Evolutionary conservation across 2,888 invertebrate species (phyloP).

Genomic region (Parasteatoda lunata): DNA sequence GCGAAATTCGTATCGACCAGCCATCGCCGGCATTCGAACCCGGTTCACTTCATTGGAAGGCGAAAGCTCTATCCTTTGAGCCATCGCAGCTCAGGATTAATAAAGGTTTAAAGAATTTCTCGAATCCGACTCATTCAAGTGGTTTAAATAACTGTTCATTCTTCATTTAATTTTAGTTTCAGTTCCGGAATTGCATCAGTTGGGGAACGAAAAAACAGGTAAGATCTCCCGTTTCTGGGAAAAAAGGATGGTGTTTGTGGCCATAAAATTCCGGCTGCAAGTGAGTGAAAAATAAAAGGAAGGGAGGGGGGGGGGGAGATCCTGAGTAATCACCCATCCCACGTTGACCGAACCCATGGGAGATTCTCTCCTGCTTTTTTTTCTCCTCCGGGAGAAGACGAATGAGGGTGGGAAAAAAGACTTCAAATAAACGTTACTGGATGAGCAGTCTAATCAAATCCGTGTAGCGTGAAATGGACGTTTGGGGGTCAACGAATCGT

Average conservation of each 20-base stretch:
- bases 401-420: constrained; percentile 34
- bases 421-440: constrained; percentile 48
- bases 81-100: too few relatives aligned
- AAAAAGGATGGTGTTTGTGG: neutral
- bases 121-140: too few relatives aligned
- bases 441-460: constrained; percentile 67
- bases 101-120: too few relatives aligned
- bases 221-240: too few relatives aligned
- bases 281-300: neutral
- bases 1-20: too few relatives aligned
- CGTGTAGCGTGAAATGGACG: constrained; percentile 66
- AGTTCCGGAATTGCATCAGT: neutral
- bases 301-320: constrained; percentile 7
- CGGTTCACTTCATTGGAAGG: too few relatives aligned
- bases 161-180: neutral
- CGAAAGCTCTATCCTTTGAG: too few relatives aligned
- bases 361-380: neutral
- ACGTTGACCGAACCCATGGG: constrained; percentile 37
- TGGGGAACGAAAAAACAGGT: too few relatives aligned
- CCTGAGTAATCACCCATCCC: constrained; percentile 46
- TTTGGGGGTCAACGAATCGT: neutral
- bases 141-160: too few relatives aligned
- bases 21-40: too few relatives aligned
- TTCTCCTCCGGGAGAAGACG: constrained; percentile 33
- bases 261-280: neutral